phyloP scores from a whole-genome alignment of 2,113 vertebrate genomes.

The Indicator maculatus region DNA sequence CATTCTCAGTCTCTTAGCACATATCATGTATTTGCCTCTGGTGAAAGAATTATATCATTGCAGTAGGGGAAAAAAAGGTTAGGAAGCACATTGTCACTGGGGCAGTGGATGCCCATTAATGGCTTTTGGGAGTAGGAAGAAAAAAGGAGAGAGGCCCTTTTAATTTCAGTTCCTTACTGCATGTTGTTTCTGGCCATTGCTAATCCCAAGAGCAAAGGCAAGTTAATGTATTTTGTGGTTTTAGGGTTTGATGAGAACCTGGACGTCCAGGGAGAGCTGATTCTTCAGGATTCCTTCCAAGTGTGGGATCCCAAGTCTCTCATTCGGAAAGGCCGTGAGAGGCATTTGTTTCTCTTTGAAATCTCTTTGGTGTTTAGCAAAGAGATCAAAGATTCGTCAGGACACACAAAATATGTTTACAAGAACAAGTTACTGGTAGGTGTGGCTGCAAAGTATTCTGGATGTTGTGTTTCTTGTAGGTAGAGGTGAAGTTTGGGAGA shows the following conservation, averaged over 20 bases:
- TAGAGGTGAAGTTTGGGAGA: not conserved
- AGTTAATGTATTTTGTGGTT: conserved; percentile 11
- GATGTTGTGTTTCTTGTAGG: not conserved
- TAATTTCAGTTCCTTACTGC: not conserved
- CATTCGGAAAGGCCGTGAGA: conserved; percentile 95
- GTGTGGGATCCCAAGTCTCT: conserved; percentile 99
- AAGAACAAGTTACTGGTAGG: conserved; percentile 97
- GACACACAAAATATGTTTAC: conserved; percentile 98
- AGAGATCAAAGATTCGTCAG: conserved; percentile 97
- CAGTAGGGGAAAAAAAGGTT: not conserved
- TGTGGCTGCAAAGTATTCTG: conserved; percentile 33
- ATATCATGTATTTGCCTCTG: accelerated
- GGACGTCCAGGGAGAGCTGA: conserved; percentile 95
- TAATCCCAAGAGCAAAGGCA: not conserved
- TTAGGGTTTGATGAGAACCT: conserved; percentile 97
- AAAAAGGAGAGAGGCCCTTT: not conserved
- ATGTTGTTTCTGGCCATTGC: not conserved
- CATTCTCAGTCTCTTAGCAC: not conserved
- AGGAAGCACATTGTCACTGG: not conserved
- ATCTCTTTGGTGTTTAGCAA: conserved; percentile 98
- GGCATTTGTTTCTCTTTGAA: conserved; percentile 98
- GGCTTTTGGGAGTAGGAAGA: not conserved
- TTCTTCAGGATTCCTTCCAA: conserved; percentile 98
- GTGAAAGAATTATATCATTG: not conserved
- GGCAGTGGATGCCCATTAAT: not conserved